Conservation (phyloP, 37 sponge, comb jelly and placozoan genomes). For the Tethya wilhelma region DNA sequence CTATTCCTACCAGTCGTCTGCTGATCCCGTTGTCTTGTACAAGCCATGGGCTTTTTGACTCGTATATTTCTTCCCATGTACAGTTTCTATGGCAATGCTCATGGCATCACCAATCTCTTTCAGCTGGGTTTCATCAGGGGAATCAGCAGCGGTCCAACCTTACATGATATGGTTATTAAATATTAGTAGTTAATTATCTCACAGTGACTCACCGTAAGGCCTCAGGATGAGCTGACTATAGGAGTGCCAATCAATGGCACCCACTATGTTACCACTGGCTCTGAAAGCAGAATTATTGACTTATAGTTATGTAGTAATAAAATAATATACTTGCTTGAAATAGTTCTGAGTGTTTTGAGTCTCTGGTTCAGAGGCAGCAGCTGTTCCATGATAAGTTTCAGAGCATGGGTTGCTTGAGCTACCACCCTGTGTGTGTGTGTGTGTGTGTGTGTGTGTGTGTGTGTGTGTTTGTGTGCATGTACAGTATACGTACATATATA, state of each 20-base stretch:
- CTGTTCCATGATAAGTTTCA: slow-evolving; percentile 76
- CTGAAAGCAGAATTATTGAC: too few species aligned
- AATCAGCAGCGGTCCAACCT: slow-evolving; percentile 53
- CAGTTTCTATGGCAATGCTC: background rate
- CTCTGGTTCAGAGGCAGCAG: slow-evolving; percentile 81
- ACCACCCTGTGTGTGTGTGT: slow-evolving; percentile 42
- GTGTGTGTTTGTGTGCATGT: background rate
- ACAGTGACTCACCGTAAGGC: slow-evolving; percentile 51
- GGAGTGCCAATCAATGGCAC: slow-evolving; percentile 84
- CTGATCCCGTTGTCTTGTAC: slow-evolving; percentile 63
- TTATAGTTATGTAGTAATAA: too few species aligned
- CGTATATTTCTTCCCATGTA: slow-evolving; percentile 35
- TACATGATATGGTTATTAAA: slow-evolving; percentile 1
- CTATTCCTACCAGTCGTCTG: slow-evolving; percentile 77
- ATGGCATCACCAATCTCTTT: slow-evolving; percentile 38
- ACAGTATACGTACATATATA: background rate
- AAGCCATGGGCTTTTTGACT: slow-evolving; percentile 48
- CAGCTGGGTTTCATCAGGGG: slow-evolving; percentile 68
- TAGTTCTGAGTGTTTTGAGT: slow-evolving; percentile 51
- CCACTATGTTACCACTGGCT: slow-evolving; percentile 43
- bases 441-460: background rate
- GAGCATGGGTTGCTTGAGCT: slow-evolving; percentile 68
- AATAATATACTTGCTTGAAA: slow-evolving; percentile 46
- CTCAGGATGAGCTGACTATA: slow-evolving; percentile 78
- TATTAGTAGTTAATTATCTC: background rate